A percentile compares a stretch with the other conserved stretches of the same genome.
phyloP scores from a whole-genome alignment of 2,797 vertebrate species.

The Tangara arthus region DNA sequence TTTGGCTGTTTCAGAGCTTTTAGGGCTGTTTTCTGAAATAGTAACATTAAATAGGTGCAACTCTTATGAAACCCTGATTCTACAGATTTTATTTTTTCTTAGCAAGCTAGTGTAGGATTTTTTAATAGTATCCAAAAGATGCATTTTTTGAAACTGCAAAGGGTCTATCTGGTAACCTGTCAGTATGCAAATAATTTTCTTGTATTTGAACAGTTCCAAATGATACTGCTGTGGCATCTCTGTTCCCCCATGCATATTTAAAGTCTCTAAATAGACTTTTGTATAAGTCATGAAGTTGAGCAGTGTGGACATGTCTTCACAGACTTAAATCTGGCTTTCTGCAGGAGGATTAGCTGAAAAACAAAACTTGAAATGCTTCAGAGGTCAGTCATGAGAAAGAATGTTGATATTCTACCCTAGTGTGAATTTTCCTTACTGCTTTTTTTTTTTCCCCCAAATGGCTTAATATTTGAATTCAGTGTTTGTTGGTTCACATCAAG shows the following conservation, averaged over 20 bases:
- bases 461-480: background rate
- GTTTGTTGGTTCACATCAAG: background rate
- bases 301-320: background rate
- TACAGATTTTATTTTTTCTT: background rate
- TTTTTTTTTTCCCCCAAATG: background rate
- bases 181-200: background rate
- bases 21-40: background rate
- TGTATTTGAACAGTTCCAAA: background rate
- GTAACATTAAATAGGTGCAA: background rate
- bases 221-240: background rate
- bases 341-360: constrained; percentile 1
- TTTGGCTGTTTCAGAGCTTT: background rate
- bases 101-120: background rate
- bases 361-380: background rate
- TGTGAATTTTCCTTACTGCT: background rate
- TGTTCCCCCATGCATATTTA: background rate
- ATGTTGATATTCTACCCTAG: background rate
- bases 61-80: background rate
- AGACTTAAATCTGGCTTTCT: background rate
- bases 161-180: background rate
- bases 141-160: background rate
- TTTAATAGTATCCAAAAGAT: background rate
- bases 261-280: background rate
- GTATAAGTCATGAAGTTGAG: background rate
- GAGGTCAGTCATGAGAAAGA: background rate